Percentiles rank a stretch among this genome's conserved stretches.
phyloP scores from a whole-genome alignment of 2,888 invertebrate genomes.

The Nymphalis c-album region DNA sequence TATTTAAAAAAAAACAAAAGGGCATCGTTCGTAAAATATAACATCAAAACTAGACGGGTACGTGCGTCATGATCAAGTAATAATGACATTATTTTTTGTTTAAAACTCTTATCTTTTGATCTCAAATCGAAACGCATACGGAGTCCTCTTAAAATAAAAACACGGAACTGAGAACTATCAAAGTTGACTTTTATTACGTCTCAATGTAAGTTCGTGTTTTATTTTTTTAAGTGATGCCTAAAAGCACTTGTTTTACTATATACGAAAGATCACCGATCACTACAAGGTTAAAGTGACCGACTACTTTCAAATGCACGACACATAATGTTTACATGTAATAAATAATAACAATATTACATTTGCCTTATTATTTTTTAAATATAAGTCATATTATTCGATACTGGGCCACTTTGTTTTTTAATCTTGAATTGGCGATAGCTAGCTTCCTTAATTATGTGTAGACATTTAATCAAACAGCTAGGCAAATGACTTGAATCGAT shows the following conservation, averaged over 20 bases:
- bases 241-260: slow-evolving; percentile 28
- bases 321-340: slow-evolving; percentile 10
- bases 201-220: slow-evolving; percentile 1
- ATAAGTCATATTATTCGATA: no score
- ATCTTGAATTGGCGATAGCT: no score
- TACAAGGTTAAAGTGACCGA: slow-evolving; percentile 25
- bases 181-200: slow-evolving; percentile 1
- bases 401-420: no score
- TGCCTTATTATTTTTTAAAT: not conserved
- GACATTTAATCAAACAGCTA: no score
- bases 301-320: slow-evolving; percentile 18
- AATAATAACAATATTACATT: not conserved
- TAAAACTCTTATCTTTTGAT: not conserved
- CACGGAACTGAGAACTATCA: slow-evolving; percentile 14
- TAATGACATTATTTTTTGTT: not conserved
- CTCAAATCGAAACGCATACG: not conserved
- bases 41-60: no score
- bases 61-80: not conserved
- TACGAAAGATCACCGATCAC: slow-evolving; percentile 17
- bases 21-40: no score
- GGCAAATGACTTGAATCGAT: no score
- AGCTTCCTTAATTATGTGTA: no score
- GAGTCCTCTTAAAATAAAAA: not conserved
- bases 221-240: slow-evolving; percentile 25
- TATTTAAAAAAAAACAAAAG: no score